phyloP scores from a whole-genome alignment of 2,888 invertebrate species.

The Eledone cirrhosa region DNA sequence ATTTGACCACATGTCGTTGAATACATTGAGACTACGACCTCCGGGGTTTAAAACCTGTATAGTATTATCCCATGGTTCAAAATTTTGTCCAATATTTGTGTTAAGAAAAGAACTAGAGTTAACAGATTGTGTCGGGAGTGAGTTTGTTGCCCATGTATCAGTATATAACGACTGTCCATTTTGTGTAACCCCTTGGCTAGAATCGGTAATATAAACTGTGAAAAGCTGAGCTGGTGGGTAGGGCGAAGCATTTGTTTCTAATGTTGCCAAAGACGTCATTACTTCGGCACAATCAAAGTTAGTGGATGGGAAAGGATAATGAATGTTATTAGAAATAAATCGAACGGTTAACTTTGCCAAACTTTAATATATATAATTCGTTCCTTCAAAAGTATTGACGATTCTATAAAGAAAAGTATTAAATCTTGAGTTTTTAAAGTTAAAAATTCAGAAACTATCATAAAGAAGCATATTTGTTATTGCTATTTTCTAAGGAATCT shows the following conservation, averaged over 20 bases:
- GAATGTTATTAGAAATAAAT: not conserved
- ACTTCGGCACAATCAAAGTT: not conserved
- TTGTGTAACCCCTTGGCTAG: not conserved
- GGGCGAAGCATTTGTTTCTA: not conserved
- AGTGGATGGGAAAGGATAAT: not conserved
- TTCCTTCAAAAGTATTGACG: no score
- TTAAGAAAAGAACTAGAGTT: not conserved
- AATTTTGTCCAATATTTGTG: not conserved
- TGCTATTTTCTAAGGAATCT: no score
- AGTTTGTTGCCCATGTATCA: not conserved
- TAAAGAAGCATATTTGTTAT: no score
- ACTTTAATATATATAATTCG: no score
- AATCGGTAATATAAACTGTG: not conserved
- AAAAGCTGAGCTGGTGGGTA: not conserved
- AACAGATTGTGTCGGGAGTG: not conserved
- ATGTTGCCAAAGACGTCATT: not conserved
- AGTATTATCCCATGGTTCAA: slow-evolving; percentile 7
- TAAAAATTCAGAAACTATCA: no score
- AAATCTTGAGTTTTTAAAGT: no score
- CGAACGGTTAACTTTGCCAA: not conserved
- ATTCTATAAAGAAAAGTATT: no score
- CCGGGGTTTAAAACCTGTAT: not conserved
- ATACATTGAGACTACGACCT: not conserved
- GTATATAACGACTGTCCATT: not conserved
- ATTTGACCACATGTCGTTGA: slow-evolving; percentile 11